Evolutionary conservation across 2,888 invertebrate species (phyloP), one percentile per base, ranked within the genome.

Genomic region (Falcaria lacertinaria): DNA sequence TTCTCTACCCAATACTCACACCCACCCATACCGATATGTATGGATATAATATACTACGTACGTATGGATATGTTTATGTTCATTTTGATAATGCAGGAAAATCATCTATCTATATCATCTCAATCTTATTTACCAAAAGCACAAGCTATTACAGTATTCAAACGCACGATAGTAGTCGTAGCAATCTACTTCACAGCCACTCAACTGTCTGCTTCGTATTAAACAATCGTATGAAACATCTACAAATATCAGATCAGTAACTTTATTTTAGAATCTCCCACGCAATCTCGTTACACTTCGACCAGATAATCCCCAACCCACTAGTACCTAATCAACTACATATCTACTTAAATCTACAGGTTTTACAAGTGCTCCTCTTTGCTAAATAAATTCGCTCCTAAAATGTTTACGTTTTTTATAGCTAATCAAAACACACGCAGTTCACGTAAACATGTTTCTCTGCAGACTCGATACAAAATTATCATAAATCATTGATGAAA

Each of bases 401-500:
- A 16, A 49, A 47, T 45, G 41, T 58, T 52, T 50, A 47, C 44
- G 42, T 40, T 41, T 44, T 42, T 37, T 41, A n/a, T 45, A 44
- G 45, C 25, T 49, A 44, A 45, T 41, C 39, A 54, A 45, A 60
- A 58, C 50, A 53, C 48, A 53, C 39, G 39, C 45, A 42, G 46
- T 45, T 48, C 25, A 42, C 44, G 22, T 47, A 43, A 44, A 44
- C 54, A 44, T 36, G 37, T 39, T 37, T 33, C 15, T 33, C 38
- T 41, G 48, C 37, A 34, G 15, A 25, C 33, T 17, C n/a, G 7
- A 39, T 4, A 19, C n/a, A 8, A 25, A 34, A 42, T 7, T 5
- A 38, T 52, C 54, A 50, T 66, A 66, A 67, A 69, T 64, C 53
- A 50, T n/a, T 41, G 47, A 48, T 51, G 48, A 49, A 55, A 55